Evolutionary conservation across 2,113 vertebrate species (phyloP).

Genomic region (Prionailurus bengalensis): DNA sequence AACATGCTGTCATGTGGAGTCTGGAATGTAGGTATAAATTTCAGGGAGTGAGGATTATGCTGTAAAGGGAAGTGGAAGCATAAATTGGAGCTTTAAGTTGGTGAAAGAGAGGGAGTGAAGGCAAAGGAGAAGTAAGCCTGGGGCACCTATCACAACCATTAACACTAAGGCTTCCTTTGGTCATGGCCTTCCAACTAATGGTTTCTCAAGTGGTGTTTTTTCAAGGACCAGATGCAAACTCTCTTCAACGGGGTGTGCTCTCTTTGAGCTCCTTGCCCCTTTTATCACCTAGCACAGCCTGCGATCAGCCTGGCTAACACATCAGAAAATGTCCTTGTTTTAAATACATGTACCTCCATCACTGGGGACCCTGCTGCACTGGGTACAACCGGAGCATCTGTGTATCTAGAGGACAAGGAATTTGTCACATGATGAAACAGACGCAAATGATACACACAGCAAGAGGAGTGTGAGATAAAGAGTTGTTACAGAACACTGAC

Average conservation of each 20-base stretch:
- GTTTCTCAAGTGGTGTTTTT: conserved; percentile 59
- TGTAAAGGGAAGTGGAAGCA: conserved; percentile 61
- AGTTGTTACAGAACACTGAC: neutral
- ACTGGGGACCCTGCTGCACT: neutral
- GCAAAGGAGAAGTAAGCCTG: conserved; percentile 46
- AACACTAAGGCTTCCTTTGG: conserved; percentile 29
- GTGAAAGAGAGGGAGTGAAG: conserved; percentile 47
- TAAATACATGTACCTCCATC: neutral
- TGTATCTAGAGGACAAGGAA: neutral
- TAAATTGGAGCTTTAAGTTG: conserved; percentile 58
- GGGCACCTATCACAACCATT: conserved; percentile 22
- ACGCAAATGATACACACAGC: neutral
- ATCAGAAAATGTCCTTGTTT: neutral
- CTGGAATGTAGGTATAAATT: conserved; percentile 67
- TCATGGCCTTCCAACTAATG: neutral
- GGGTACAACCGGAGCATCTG: neutral
- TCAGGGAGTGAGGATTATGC: conserved; percentile 59
- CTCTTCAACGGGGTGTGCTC: neutral
- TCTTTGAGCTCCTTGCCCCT: neutral
- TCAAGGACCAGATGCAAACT: conserved; percentile 47
- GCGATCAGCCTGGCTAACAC: neutral
- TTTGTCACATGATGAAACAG: neutral
- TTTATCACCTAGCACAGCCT: conserved; percentile 40
- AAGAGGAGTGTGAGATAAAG: neutral
- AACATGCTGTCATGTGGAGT: conserved; percentile 37